A percentile compares a stretch with the other conserved stretches of the same genome.
Conservation (phyloP, 2,888 invertebrate genomes). For the Sphecodes monilicornis region DNA sequence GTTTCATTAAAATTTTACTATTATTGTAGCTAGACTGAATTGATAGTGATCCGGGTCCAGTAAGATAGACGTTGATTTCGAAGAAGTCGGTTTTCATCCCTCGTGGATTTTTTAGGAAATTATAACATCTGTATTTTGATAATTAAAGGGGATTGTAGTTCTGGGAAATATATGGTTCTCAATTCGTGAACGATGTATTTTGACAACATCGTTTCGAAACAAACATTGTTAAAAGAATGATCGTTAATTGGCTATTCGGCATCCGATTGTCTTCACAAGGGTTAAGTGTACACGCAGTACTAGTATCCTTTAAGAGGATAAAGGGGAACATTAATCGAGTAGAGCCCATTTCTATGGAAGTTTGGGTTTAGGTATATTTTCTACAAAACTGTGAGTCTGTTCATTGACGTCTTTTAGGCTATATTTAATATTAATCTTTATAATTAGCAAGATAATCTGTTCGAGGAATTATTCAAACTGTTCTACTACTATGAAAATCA, state of each 20-base stretch:
- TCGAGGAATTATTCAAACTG: not conserved
- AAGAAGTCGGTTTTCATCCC: too few species aligned
- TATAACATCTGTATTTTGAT: too few species aligned
- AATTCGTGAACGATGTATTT: not conserved
- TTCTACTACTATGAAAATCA: not conserved
- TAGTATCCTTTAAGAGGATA: conserved; percentile 1
- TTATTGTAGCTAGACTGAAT: too few species aligned
- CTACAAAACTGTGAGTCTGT: not conserved
- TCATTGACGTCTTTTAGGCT: not conserved
- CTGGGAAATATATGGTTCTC: not conserved
- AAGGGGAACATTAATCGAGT: conserved; percentile 5
- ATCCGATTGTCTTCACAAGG: not conserved
- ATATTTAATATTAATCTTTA: not conserved
- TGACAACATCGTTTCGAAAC: not conserved
- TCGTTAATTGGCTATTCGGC: not conserved
- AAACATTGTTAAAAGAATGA: not conserved
- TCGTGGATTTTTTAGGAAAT: too few species aligned
- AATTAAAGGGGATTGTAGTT: too few species aligned
- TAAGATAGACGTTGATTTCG: too few species aligned
- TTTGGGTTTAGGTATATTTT: not conserved
- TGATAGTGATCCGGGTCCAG: too few species aligned
- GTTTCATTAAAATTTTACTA: too few species aligned
- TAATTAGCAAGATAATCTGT: not conserved
- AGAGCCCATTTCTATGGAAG: too few species aligned
- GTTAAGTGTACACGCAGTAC: not conserved